These are phyloP conservation scores for Cyprinodon brontotheroides DNA, from an alignment of 2,113 vertebrate genomes.

Conservation along the genomic window DNA sequence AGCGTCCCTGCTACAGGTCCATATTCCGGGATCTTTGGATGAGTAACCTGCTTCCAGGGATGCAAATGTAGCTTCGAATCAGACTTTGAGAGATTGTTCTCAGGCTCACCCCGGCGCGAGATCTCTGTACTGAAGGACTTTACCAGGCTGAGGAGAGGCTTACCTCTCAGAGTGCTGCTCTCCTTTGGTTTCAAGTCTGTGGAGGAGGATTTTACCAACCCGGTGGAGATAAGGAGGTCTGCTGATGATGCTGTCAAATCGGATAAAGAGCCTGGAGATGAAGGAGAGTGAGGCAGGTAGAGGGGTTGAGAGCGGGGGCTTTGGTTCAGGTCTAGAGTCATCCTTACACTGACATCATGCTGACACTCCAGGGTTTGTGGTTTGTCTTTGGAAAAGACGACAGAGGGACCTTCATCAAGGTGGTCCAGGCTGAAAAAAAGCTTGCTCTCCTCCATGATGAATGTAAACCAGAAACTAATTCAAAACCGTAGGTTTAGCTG, in stretches of 20 bases:
- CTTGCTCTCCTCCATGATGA: constrained; percentile 66
- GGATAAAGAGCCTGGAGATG: constrained; percentile 73
- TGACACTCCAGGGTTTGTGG: constrained; percentile 14
- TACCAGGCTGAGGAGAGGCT: constrained; percentile 77
- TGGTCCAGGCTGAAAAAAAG: constrained; percentile 66
- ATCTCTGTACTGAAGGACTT: constrained; percentile 81
- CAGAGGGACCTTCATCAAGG: constrained; percentile 57
- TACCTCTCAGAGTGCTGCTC: constrained; percentile 70
- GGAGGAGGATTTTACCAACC: constrained; percentile 89
- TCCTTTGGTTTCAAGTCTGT: constrained; percentile 89
- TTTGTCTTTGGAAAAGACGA: constrained; percentile 71
- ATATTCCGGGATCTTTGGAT: constrained; percentile 60
- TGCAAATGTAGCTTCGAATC: constrained; percentile 81
- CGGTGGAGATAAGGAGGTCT: constrained; percentile 62
- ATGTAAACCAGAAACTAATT: constrained; percentile 23
- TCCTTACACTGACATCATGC: constrained; percentile 43
- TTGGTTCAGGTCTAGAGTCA: constrained; percentile 57
- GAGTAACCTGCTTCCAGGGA: constrained; percentile 76
- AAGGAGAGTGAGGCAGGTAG: constrained; percentile 48
- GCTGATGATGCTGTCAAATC: constrained; percentile 67
- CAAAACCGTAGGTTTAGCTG: background rate
- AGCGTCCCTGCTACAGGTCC: constrained; percentile 32
- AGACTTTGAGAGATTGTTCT: constrained; percentile 78
- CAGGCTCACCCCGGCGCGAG: constrained; percentile 72
- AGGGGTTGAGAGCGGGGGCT: constrained; percentile 35